phyloP scores from a whole-genome alignment of 2,888 invertebrate species.

The Hecatera dysodea region DNA sequence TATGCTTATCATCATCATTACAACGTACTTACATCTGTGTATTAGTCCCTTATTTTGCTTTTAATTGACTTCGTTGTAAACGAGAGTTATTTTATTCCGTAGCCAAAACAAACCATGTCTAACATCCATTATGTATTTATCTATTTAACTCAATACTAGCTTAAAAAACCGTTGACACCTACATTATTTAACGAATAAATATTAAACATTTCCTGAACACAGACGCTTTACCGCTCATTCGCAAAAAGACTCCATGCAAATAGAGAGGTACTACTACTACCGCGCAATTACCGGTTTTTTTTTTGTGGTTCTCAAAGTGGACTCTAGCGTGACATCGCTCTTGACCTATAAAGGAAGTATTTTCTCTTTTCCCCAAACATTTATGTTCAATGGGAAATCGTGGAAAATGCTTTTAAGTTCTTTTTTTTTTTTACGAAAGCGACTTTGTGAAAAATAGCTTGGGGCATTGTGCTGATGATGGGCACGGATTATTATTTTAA shows the following conservation, averaged over 20 bases:
- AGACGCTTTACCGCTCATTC: constrained; percentile 23
- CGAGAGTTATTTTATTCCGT: background rate
- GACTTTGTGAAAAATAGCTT: constrained; percentile 12
- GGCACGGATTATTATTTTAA: background rate
- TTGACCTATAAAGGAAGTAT: constrained; percentile 44
- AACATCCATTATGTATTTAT: background rate
- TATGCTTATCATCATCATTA: no score
- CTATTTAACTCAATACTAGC: background rate
- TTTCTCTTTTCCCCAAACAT: constrained; percentile 40
- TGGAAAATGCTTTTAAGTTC: constrained; percentile 20
- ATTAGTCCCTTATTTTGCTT: background rate
- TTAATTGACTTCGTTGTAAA: no score
- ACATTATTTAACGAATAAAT: constrained; percentile 40
- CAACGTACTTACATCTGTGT: no score
- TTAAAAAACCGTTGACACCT: background rate
- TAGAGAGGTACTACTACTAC: constrained; percentile 37
- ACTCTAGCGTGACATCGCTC: constrained; percentile 47
- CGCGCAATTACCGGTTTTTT: constrained; percentile 46
- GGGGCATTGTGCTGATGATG: background rate
- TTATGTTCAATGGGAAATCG: constrained; percentile 43
- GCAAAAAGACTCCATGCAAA: constrained; percentile 51
- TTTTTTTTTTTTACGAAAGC: constrained; percentile 6
- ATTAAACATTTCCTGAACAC: constrained; percentile 24
- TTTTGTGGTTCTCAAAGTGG: constrained; percentile 47
- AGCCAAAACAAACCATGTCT: background rate